Conservation (phyloP, 2,797 vertebrate species). For the Masticophis lateralis region DNA sequence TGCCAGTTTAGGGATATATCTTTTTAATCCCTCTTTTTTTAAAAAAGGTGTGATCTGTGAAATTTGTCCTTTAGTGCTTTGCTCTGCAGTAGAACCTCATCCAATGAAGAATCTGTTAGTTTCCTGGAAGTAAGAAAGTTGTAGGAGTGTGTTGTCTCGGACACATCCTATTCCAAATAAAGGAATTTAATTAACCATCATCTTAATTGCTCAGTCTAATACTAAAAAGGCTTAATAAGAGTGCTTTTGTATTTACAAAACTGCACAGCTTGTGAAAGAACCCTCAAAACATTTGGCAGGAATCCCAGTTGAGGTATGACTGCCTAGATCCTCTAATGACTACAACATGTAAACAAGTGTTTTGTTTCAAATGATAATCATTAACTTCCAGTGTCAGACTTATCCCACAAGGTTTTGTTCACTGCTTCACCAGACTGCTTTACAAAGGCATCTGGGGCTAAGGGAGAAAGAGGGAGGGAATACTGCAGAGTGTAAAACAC, state of each 20-base stretch:
- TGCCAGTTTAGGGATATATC: slow-evolving; percentile 34
- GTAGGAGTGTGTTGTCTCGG: slow-evolving; percentile 54
- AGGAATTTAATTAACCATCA: slow-evolving; percentile 74
- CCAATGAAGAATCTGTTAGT: slow-evolving; percentile 51
- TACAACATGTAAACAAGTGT: slow-evolving; percentile 81
- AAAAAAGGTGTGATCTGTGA: slow-evolving; percentile 46
- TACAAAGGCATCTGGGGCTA: slow-evolving; percentile 71
- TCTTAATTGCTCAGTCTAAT: slow-evolving; percentile 75
- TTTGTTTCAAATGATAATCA: slow-evolving; percentile 80
- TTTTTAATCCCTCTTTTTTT: slow-evolving; percentile 28
- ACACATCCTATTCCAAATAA: slow-evolving; percentile 67
- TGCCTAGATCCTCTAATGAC: slow-evolving; percentile 79
- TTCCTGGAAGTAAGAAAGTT: slow-evolving; percentile 63
- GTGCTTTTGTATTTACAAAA: slow-evolving; percentile 80
- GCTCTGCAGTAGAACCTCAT: slow-evolving; percentile 54
- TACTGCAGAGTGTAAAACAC: neutral
- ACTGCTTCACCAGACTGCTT: slow-evolving; percentile 68
- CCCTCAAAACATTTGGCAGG: slow-evolving; percentile 82
- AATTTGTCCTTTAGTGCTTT: slow-evolving; percentile 39
- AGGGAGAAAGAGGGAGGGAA: slow-evolving; percentile 37
- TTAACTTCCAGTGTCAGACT: slow-evolving; percentile 77
- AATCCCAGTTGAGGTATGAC: slow-evolving; percentile 80
- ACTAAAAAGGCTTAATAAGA: slow-evolving; percentile 78
- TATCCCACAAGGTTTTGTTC: slow-evolving; percentile 76
- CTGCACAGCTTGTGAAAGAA: slow-evolving; percentile 81